These are phyloP conservation scores for Orthosia incerta DNA, from an alignment of 2,888 invertebrate genomes.

Conservation along the genomic window DNA sequence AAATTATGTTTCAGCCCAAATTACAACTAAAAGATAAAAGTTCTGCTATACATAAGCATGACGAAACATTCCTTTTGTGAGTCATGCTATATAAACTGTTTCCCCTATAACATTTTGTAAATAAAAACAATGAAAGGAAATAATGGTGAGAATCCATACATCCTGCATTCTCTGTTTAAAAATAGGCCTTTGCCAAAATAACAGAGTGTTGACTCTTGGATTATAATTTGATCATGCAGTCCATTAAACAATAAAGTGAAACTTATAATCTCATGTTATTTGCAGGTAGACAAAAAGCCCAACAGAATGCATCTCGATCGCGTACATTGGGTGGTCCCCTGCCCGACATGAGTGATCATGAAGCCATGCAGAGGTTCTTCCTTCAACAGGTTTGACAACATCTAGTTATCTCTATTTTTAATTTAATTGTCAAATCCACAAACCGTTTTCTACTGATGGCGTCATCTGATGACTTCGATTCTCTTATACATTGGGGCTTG, in stretches of 20 bases:
- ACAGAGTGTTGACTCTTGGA: too few species aligned
- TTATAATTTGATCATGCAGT: too few species aligned
- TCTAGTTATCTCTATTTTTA: background rate
- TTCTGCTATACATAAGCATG: background rate
- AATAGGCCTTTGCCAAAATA: too few species aligned
- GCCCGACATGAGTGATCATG: constrained; percentile 97
- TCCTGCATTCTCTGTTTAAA: too few species aligned
- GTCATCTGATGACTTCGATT: background rate
- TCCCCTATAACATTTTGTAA: background rate
- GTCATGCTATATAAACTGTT: background rate
- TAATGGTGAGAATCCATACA: background rate
- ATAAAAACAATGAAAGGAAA: background rate
- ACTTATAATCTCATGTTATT: constrained; percentile 7
- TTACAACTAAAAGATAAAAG: background rate
- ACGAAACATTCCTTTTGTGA: background rate
- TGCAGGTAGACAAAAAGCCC: constrained; percentile 92
- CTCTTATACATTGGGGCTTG: background rate
- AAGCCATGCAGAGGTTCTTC: constrained; percentile 98
- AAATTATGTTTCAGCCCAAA: background rate
- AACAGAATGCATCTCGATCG: constrained; percentile 85
- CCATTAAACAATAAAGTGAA: too few species aligned
- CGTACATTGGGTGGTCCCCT: constrained; percentile 90
- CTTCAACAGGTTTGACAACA: constrained; percentile 83
- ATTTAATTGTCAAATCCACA: background rate
- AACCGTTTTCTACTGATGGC: background rate